Base-by-base conservation (phyloP, 2,113 vertebrate genomes). In the Spheniscus mendiculus region DNA sequence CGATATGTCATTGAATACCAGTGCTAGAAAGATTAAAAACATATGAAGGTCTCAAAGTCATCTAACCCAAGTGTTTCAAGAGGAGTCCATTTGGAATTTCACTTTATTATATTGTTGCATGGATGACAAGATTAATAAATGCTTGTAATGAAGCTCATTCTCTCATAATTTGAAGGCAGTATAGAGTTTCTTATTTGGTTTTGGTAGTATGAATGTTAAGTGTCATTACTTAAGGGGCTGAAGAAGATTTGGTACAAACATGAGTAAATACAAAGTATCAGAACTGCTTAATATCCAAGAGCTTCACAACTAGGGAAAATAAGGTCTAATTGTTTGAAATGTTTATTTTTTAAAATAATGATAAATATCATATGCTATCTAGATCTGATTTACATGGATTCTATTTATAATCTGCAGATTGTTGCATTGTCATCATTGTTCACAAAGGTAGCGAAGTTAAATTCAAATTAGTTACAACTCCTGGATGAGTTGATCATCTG, bases 41-140 rank as follows among this genome's bases (percentile, higher is more conserved):
- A n/a, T 23, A 15, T 4, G 1, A 58, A 71, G 4, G 6, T 36
- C 19, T 72, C 50, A 0, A 2, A 44, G 18, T 50, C 17, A 20
- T 59, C 62, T 71, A 62, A 49, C 29, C 47, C 44, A 63, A 27
- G 32, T 61, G 11, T 84, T 94, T 73, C 11, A 69, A n/a, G 17
- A 42, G 21, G 18, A 81, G 5, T 59, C 12, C 6, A 4, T 53
- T 77, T 82, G 50, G 22, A 87, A 62, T 84, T 94, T 66, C 19
- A 55, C 17, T 76, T 66, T 7, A 61, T 74, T 85, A 23, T 53
- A 45, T 61, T 44, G 58, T 93, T 93, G 26, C 5, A 5, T 67
- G 29, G 25, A 36, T 92, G 44, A 45, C 50, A 74, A 49, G 40
- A 66, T 27, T 61, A 50, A 65, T 23, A 8, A 93, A 69, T 81